These are phyloP conservation scores for Schlechtendalia chinensis DNA, from an alignment of 1,140 invertebrate species.

Conservation along the genomic window DNA sequence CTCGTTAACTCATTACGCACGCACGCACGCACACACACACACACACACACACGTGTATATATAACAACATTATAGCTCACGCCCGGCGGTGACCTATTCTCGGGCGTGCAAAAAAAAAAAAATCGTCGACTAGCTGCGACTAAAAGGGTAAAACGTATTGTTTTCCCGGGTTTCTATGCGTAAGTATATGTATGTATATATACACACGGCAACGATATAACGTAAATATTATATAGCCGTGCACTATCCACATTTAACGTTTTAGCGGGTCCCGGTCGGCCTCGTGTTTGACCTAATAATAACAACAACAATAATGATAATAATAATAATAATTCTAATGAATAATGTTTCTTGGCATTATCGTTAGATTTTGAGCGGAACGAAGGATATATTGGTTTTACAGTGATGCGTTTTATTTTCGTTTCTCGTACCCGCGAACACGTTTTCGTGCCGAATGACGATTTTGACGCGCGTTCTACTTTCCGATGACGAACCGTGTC, in stretches of 20 bases:
- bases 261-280: background rate
- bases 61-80: background rate
- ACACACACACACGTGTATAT: too few species aligned
- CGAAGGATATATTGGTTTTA: too few species aligned
- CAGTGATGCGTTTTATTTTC: too few species aligned
- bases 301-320: background rate
- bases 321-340: background rate
- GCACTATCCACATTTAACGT: background rate
- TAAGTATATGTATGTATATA: too few species aligned
- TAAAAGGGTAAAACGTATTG: constrained; percentile 34
- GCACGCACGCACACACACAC: too few species aligned
- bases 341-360: too few species aligned
- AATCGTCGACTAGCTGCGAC: background rate
- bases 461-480: too few species aligned
- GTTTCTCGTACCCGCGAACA: too few species aligned
- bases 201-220: background rate
- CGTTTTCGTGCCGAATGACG: too few species aligned
- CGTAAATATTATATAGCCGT: background rate
- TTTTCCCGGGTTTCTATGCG: background rate
- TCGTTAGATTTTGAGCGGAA: too few species aligned
- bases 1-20: too few species aligned
- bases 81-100: constrained; percentile 35
- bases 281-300: constrained; percentile 40
- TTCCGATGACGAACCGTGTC: too few species aligned
- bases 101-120: constrained; percentile 15